phyloP scores from a whole-genome alignment of 1,140 invertebrate genomes.

The Globodera rostochiensis region DNA sequence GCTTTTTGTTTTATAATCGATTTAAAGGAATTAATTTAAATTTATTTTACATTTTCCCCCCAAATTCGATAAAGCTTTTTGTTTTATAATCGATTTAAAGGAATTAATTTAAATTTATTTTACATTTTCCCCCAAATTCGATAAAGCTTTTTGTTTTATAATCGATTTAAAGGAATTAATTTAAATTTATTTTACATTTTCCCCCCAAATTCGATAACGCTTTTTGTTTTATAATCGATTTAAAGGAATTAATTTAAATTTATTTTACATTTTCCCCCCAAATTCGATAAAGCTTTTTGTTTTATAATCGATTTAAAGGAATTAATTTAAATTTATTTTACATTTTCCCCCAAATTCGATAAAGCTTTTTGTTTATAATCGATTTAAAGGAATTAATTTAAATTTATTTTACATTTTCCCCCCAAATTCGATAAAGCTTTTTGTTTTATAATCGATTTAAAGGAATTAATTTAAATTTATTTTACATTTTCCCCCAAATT shows the following conservation, averaged over 20 bases:
- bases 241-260: too few species aligned
- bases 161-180: too few species aligned
- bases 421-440: not conserved
- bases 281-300: not conserved
- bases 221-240: too few species aligned
- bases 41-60: constrained; percentile 23
- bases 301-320: too few species aligned
- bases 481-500: constrained; percentile 27
- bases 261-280: constrained; percentile 27
- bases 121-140: constrained; percentile 30
- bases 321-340: not conserved
- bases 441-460: too few species aligned
- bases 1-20: too few species aligned
- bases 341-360: constrained; percentile 22
- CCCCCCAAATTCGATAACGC: not conserved
- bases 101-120: not conserved
- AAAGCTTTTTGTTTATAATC: too few species aligned
- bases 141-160: too few species aligned
- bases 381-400: too few species aligned
- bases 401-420: constrained; percentile 23
- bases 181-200: constrained; percentile 16
- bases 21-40: too few species aligned
- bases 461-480: not conserved
- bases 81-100: too few species aligned
- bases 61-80: not conserved